Evolutionary conservation across 2,888 invertebrate genomes (phyloP), one percentile per base, ranked within the genome.

Genomic region (Leucoptera coffeella): DNA sequence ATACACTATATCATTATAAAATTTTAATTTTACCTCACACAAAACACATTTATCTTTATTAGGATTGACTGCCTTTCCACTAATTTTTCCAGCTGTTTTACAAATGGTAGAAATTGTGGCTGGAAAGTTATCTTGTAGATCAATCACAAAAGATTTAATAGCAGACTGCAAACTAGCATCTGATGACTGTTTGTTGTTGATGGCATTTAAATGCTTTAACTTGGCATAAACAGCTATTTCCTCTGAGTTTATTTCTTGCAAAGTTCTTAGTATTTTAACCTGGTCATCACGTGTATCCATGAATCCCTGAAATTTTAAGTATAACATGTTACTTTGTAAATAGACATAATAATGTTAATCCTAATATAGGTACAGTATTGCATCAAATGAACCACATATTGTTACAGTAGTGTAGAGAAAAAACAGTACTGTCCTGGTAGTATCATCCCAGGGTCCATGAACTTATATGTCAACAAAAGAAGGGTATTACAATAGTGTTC

Each of bases 21-120:
- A 26, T n/a, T 14, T 29, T 26, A 24, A 25, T 38, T 34, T 39
- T 55, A 77, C 77, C 58, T 73, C 47, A 43, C 77, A 77, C 25
- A 76, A 40, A 25, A 41, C 33, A 44, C 75, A 74, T 35, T 37
- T 55, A 14, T 32, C 33, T 15, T 38, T 30, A 22, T 38, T 26
- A 22, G 40, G 39, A 34, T 42, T 41, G 29, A 38, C 35, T 24
- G 45, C 35, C 14, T 26, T 17, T 29, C 37, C 35, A 3, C 62
- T 55, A 36, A 90, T 72, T 73, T 90, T 90, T 42, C 84, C 85
- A 9, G 88, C 87, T 10, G 85, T 88, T 47, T 87, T 81, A 47
- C 86, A 82, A 23, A 94, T 77, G 13, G 93, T 92, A 2, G 87
- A 85, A 30, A 92, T 78, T 1, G 94, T 93, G 4, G 91, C 80